phyloP scores from a whole-genome alignment of 2,113 vertebrate species.

The Hyla sarda region DNA sequence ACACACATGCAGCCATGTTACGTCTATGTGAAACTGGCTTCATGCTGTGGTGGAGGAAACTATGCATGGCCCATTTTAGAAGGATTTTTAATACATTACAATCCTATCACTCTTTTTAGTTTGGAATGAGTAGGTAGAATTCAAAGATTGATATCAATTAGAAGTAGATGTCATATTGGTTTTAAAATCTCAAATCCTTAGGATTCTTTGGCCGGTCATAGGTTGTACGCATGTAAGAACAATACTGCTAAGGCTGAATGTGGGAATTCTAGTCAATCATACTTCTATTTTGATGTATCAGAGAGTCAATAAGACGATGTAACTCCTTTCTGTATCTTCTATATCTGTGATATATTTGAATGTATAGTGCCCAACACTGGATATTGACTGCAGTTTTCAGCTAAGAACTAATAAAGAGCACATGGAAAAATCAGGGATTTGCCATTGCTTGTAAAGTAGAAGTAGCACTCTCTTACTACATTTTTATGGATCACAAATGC shows the following conservation, averaged over 20 bases:
- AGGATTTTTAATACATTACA: too few species aligned
- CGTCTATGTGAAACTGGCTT: too few species aligned
- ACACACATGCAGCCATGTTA: too few species aligned
- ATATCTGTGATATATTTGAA: neutral
- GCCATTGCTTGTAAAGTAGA: neutral
- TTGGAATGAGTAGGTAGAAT: too few species aligned
- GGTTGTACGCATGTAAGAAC: neutral
- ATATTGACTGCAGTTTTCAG: neutral
- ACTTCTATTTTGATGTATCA: neutral
- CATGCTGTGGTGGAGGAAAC: too few species aligned
- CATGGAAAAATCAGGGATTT: conserved; percentile 3
- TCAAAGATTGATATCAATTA: too few species aligned
- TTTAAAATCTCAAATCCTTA: neutral
- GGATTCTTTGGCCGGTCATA: neutral
- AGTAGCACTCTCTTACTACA: neutral
- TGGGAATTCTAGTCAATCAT: neutral
- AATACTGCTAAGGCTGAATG: neutral
- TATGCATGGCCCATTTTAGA: too few species aligned
- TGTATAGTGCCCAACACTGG: conserved; percentile 41
- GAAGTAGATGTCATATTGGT: neutral
- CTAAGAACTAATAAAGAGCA: neutral
- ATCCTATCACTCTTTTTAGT: too few species aligned
- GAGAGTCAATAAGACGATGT: neutral
- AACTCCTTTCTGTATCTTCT: neutral
- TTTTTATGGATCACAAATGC: neutral